Percentiles rank a stretch among this genome's conserved stretches.
Evolutionary conservation across 2,888 invertebrate species (phyloP).

Genomic region (Halictus ligatus): DNA sequence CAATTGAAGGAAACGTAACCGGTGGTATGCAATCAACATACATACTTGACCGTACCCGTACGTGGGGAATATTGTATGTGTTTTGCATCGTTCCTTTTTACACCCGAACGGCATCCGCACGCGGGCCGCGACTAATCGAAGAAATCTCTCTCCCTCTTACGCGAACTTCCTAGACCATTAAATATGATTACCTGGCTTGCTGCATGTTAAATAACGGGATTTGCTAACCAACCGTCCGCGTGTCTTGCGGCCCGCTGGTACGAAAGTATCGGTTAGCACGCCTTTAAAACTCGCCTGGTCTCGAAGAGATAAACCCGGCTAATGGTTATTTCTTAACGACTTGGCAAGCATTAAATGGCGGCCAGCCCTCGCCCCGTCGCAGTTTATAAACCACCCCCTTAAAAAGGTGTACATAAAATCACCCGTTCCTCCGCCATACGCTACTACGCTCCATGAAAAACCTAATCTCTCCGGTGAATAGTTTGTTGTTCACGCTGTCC

Average conservation of each 20-base stretch:
- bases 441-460: not conserved
- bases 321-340: slow-evolving; percentile 52
- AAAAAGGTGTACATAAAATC: not conserved
- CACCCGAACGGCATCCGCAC: slow-evolving; percentile 24
- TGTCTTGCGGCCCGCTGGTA: slow-evolving; percentile 13
- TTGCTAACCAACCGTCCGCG: slow-evolving; percentile 54
- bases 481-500: not conserved
- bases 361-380: not conserved
- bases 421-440: not conserved
- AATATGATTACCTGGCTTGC: slow-evolving; percentile 71
- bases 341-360: slow-evolving; percentile 4
- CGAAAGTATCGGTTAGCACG: slow-evolving; percentile 49
- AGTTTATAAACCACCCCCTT: slow-evolving; percentile 21
- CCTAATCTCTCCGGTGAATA: not conserved
- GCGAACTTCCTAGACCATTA: slow-evolving; percentile 75
- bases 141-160: slow-evolving; percentile 63
- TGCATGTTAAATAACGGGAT: slow-evolving; percentile 69
- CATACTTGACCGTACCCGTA: not conserved
- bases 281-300: slow-evolving; percentile 50
- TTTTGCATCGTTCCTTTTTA: slow-evolving; percentile 45
- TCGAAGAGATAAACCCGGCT: slow-evolving; percentile 48
- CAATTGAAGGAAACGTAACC: slow-evolving; percentile 46
- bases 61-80: slow-evolving; percentile 24
- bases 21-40: slow-evolving; percentile 18
- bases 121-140: slow-evolving; percentile 60